phyloP scores from a whole-genome alignment of 2,888 invertebrate species.

The Achlya flavicornis region DNA sequence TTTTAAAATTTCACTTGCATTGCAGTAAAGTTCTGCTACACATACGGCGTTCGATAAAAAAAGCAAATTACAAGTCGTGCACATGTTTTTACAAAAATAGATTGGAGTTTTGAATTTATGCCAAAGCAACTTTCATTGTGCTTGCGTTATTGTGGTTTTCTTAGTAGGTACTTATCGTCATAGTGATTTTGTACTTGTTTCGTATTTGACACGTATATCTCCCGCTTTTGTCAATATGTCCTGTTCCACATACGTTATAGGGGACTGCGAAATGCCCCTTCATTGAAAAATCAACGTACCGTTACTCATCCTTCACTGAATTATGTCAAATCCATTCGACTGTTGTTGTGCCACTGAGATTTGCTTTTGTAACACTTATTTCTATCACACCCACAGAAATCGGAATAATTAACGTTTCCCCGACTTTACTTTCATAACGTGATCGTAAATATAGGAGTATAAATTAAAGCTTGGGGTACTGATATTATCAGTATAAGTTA shows the following conservation, averaged over 20 bases:
- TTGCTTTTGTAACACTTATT: too few species aligned
- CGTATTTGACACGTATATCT: not conserved
- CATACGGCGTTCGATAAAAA: not conserved
- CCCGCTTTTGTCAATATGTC: not conserved
- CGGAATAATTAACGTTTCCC: too few species aligned
- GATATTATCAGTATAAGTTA: not conserved
- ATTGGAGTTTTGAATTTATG: conserved; percentile 7
- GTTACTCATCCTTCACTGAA: too few species aligned
- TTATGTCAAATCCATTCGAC: too few species aligned
- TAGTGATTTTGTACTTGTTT: not conserved
- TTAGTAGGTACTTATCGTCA: not conserved
- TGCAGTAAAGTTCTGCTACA: not conserved
- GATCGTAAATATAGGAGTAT: too few species aligned
- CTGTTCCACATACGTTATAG: not conserved
- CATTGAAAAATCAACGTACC: too few species aligned
- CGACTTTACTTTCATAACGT: too few species aligned
- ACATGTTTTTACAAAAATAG: not conserved
- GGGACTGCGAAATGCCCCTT: too few species aligned
- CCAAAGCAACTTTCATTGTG: not conserved
- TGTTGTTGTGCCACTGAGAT: too few species aligned
- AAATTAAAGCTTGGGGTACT: not conserved
- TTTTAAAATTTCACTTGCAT: not conserved
- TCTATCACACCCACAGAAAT: too few species aligned
- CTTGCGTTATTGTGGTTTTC: not conserved
- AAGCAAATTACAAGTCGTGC: not conserved